These are phyloP conservation scores for Theristicus caerulescens DNA, from an alignment of 2,113 vertebrate species.

Conservation along the genomic window DNA sequence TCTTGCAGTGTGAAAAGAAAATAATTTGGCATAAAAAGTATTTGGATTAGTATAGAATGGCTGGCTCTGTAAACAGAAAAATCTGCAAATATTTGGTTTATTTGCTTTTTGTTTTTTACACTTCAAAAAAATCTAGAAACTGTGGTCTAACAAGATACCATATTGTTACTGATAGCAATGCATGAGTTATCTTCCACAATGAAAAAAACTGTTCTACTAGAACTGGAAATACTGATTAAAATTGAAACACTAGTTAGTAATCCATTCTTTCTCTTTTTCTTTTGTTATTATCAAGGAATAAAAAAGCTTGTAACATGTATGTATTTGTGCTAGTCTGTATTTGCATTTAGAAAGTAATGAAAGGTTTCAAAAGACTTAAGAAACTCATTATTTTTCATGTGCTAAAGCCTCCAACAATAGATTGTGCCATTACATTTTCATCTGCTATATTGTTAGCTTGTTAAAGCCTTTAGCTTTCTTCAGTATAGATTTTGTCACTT, in stretches of 20 bases:
- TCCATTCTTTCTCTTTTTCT: background rate
- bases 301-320: background rate
- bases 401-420: background rate
- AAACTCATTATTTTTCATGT: background rate
- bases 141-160: background rate
- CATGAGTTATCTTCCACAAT: background rate
- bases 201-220: background rate
- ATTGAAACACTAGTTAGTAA: background rate
- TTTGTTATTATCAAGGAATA: background rate
- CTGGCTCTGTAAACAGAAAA: background rate
- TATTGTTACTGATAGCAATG: background rate
- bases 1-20: background rate
- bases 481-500: background rate
- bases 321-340: background rate
- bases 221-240: background rate
- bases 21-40: background rate
- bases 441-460: background rate
- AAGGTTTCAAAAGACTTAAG: background rate
- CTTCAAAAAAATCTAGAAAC: background rate
- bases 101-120: background rate
- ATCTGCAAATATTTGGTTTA: background rate
- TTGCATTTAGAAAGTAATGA: background rate
- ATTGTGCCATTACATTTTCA: background rate
- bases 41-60: background rate
- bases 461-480: background rate